Evolutionary conservation across 2,888 invertebrate genomes (phyloP), one percentile per base, ranked within the genome.

Genomic region (Diogma glabrata): DNA sequence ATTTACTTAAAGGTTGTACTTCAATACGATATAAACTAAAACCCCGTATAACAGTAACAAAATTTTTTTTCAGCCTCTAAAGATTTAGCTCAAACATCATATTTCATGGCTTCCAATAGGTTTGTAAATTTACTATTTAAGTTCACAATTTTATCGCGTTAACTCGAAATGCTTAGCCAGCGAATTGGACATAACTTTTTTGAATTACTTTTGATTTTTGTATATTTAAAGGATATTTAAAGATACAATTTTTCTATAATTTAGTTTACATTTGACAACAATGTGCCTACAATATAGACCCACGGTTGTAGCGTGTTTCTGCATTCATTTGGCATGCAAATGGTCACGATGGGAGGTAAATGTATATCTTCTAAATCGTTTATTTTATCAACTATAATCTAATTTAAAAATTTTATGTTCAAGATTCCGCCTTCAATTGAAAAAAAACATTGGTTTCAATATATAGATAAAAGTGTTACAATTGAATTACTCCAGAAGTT

Each of bases 101-200:
- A 97, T 74, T 95, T 95, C 75, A 88, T 99, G 84, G 96, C 97
- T 57, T 96, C 96, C 49, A 97, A 97, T 75, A 89, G 88, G 88
- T 88, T 66, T 65, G 64, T 48, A 12, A 12, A 8, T 7, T 10
- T n/a, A n/a, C n/a, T n/a, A n/a, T n/a, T n/a, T n/a, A n/a, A n/a
- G n/a, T n/a, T n/a, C n/a, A n/a, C n/a, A n/a, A n/a, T n/a, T n/a
- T n/a, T n/a, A n/a, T n/a, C n/a, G n/a, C n/a, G n/a, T n/a, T n/a
- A n/a, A n/a, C n/a, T n/a, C n/a, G n/a, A n/a, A n/a, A n/a, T n/a
- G n/a, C n/a, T n/a, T n/a, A n/a, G n/a, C n/a, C n/a, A n/a, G n/a
- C n/a, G n/a, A n/a, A n/a, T n/a, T n/a, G n/a, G n/a, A n/a, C n/a
- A n/a, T n/a, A n/a, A n/a, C n/a, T n/a, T n/a, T n/a, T n/a, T n/a